Conservation (phyloP, 1,140 invertebrate genomes). For the Bombus sibiricus region DNA sequence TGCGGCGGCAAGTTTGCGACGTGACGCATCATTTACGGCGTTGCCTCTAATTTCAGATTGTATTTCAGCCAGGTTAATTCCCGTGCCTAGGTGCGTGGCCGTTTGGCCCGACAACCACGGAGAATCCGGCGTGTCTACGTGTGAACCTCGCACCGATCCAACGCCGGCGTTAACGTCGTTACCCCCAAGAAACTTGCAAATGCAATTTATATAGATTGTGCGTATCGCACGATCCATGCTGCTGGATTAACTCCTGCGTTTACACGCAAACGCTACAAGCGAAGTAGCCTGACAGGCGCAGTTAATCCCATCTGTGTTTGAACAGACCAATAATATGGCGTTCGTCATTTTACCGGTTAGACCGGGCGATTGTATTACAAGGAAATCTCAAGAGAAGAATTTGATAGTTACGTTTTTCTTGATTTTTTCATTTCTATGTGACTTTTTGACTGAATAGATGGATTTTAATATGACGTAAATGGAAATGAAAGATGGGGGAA, state of each 20-base stretch:
- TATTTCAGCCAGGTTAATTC: constrained; percentile 39
- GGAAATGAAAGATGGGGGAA: background rate
- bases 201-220: constrained; percentile 28
- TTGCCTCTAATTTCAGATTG: constrained; percentile 37
- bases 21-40: constrained; percentile 37
- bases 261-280: background rate
- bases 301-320: background rate
- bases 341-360: background rate
- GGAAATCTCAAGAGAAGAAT: background rate
- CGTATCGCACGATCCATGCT: background rate
- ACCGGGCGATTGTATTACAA: background rate
- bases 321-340: background rate
- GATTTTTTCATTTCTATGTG: background rate
- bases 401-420: background rate
- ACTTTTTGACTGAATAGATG: background rate
- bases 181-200: constrained; percentile 40
- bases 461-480: background rate
- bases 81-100: background rate
- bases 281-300: background rate
- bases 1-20: constrained; percentile 21
- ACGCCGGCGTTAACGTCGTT: constrained; percentile 35
- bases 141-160: background rate
- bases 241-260: constrained; percentile 28
- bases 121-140: constrained; percentile 5
- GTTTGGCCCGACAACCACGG: background rate